phyloP scores from a whole-genome alignment of 2,888 invertebrate genomes.

The Acronicta aceris region DNA sequence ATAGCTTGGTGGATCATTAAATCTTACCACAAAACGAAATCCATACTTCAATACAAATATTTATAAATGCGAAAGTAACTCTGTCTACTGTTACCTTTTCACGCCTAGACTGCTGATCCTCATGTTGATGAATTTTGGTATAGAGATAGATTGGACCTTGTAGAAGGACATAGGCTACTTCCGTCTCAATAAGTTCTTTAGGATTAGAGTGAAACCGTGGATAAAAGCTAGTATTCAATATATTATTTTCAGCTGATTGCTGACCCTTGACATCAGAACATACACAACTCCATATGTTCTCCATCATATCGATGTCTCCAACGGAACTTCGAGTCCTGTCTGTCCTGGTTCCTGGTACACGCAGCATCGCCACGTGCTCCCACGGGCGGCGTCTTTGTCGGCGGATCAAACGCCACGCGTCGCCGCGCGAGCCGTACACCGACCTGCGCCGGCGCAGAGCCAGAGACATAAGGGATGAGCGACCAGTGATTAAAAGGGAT shows the following conservation, averaged over 20 bases:
- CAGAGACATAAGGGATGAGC: slow-evolving; percentile 35
- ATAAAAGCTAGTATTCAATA: neutral
- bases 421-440: slow-evolving; percentile 63
- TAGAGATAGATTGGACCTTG: too few species aligned
- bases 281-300: slow-evolving; percentile 4
- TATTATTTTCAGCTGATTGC: neutral
- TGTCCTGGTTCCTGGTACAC: slow-evolving; percentile 43
- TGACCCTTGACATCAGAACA: neutral
- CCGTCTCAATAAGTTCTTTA: too few species aligned
- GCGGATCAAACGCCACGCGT: slow-evolving; percentile 81
- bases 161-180: too few species aligned
- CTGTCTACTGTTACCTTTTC: too few species aligned
- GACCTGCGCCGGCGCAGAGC: slow-evolving; percentile 58
- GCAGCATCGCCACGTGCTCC: slow-evolving; percentile 67
- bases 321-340: slow-evolving; percentile 21
- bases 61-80: too few species aligned
- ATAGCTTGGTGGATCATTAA: too few species aligned
- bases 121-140: too few species aligned
- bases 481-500: slow-evolving; percentile 16
- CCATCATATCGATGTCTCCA: slow-evolving; percentile 2
- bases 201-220: too few species aligned
- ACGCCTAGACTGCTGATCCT: too few species aligned
- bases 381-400: slow-evolving; percentile 81
- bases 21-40: too few species aligned
- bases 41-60: too few species aligned